A percentile compares a stretch with the other conserved stretches of the same genome.
Evolutionary conservation across 2,113 vertebrate species (phyloP).

Genomic region (Colius striatus): DNA sequence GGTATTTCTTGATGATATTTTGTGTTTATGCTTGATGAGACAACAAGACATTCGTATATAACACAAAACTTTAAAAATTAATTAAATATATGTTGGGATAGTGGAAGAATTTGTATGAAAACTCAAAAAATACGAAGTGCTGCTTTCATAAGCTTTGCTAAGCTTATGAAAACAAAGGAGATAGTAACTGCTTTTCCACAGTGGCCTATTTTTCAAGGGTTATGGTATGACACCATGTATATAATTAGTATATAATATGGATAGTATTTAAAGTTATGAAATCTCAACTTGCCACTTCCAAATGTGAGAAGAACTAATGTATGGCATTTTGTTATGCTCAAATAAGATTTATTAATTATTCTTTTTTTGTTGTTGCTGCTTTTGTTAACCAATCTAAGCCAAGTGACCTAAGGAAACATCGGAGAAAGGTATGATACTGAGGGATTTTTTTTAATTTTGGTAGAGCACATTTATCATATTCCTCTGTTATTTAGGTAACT

Average conservation of each 20-base stretch:
- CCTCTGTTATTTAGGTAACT: neutral
- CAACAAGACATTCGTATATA: neutral
- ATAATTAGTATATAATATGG: neutral
- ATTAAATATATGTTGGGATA: neutral
- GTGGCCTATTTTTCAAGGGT: neutral
- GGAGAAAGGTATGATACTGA: conserved; percentile 89
- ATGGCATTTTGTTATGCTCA: neutral
- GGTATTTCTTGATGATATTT: neutral
- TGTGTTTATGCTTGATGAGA: neutral
- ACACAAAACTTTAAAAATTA: neutral
- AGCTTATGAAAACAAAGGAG: neutral
- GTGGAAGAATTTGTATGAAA: neutral
- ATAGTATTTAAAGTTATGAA: neutral
- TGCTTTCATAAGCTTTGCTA: neutral
- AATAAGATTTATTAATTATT: conserved; percentile 46
- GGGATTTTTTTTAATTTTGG: neutral
- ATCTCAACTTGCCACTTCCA: neutral
- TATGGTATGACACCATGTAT: neutral
- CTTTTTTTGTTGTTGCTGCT: conserved; percentile 36
- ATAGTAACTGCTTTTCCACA: neutral
- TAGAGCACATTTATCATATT: neutral
- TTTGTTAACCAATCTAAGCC: conserved; percentile 80
- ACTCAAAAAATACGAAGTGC: neutral
- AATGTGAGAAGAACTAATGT: neutral
- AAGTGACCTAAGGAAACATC: conserved; percentile 96